phyloP scores from a whole-genome alignment of 2,888 invertebrate species.

The Stictocephala bisonia region DNA sequence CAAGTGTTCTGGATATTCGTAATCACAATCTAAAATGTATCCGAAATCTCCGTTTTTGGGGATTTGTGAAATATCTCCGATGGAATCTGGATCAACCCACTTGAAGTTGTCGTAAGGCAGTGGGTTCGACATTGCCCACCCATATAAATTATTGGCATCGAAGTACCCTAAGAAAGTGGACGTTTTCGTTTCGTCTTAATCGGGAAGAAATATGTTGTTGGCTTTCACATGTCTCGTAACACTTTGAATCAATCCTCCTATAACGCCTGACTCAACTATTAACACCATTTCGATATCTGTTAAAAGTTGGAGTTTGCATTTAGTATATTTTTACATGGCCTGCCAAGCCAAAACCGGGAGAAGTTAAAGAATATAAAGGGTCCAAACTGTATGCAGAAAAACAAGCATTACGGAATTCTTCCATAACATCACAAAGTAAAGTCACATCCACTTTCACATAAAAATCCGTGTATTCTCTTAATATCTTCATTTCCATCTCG shows the following conservation, averaged over 20 bases:
- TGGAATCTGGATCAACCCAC: conserved; percentile 36
- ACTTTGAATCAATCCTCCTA: conserved; percentile 44
- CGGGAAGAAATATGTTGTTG: conserved; percentile 33
- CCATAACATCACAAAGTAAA: conserved; percentile 49
- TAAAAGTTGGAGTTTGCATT: conserved; percentile 47
- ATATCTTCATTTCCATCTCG: conserved; percentile 58
- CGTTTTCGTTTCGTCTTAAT: conserved; percentile 40
- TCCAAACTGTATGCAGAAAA: conserved; percentile 42
- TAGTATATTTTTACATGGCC: conserved; percentile 45
- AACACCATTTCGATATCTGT: conserved; percentile 47
- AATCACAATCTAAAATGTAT: conserved; percentile 46
- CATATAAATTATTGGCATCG: conserved; percentile 49
- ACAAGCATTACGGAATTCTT: conserved; percentile 46
- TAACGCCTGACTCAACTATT: conserved; percentile 49
- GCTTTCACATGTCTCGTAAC: conserved; percentile 41
- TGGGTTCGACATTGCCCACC: conserved; percentile 28
- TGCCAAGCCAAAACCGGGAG: conserved; percentile 42
- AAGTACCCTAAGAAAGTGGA: conserved; percentile 18
- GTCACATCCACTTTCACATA: conserved; percentile 45
- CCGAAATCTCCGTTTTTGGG: conserved; percentile 34
- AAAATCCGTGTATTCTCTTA: conserved; percentile 60
- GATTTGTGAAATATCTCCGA: conserved; percentile 12
- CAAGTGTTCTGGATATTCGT: conserved; percentile 45
- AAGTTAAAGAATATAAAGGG: conserved; percentile 41
- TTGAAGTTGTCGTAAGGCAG: conserved; percentile 36